Base-by-base conservation (phyloP, 2,113 vertebrate genomes). In the Phylloscopus trochilus region DNA sequence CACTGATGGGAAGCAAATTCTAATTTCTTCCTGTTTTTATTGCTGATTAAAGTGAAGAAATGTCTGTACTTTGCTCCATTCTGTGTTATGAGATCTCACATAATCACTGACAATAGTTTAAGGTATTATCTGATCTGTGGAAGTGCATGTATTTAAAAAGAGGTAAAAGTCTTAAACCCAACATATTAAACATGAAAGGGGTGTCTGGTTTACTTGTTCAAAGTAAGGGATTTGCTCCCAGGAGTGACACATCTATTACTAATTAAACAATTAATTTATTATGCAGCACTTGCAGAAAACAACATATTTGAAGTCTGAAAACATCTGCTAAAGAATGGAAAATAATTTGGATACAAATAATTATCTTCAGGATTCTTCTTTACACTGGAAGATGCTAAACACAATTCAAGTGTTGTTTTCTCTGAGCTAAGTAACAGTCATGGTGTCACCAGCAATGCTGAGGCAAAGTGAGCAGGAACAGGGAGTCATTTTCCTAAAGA, bases 31-130 rank as follows among this genome's bases (percentile, higher is more conserved):
- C 91, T 92, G 94, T 96, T 97, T 97, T 95, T 92, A 46, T 93
- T 96, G 95, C 96, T 98, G 97, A 98, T 98, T 98, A 97, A 98
- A 98, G 97, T 93, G 72, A 84, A 87, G 92, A 96, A 96, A 96
- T 93, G 96, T 97, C 97, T 97, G 96, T 78, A 96, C 96, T 96
- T 97, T 95, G 89, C 97, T 88, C 96, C 88, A 82, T 86, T 95
- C 97, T 92, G 91, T 96, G 96, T 96, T 95, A 97, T 97, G 97
- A 98, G 96, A 97, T 97, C 97, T 98, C 97, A 97, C 88, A 95
- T 95, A 97, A 98, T 97, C 97, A 96, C 94, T 97, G 97, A 97
- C 97, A 98, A 97, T 97, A 97, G 97, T 97, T 98, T 97, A 97
- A 96, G 97, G 96, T 96, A 97, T 97, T 97, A 98, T 97, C 95